Evolutionary conservation across 2,113 vertebrate genomes (phyloP).

Genomic region (Thunnus maccoyii): DNA sequence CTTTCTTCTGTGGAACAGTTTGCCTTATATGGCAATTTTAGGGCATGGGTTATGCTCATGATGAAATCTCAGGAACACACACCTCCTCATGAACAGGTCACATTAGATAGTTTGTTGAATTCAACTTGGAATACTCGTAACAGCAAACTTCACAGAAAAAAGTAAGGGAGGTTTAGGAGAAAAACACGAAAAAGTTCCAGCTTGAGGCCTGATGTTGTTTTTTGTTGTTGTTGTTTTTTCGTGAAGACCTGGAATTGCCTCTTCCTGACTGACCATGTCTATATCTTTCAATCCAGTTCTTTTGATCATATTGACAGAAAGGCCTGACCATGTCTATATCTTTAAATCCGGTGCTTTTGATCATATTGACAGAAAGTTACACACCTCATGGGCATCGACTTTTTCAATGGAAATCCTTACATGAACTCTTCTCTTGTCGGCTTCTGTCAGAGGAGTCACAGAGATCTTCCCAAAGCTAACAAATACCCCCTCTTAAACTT

Average conservation of each 20-base stretch:
- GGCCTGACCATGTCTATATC: neutral
- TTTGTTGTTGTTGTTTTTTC: too few species aligned
- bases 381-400: neutral
- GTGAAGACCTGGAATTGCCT: neutral
- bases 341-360: slow-evolving; percentile 13
- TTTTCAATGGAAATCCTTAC: slow-evolving; percentile 17
- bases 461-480: slow-evolving; percentile 19
- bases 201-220: too few species aligned
- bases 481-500: slow-evolving; percentile 26
- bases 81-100: neutral
- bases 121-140: too few species aligned
- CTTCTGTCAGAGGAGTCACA: slow-evolving; percentile 19
- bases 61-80: neutral
- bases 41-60: neutral
- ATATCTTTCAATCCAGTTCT: slow-evolving; percentile 7
- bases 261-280: neutral
- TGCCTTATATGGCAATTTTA: neutral
- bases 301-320: slow-evolving; percentile 19
- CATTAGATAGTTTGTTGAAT: too few species aligned
- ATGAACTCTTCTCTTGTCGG: slow-evolving; percentile 9
- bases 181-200: too few species aligned
- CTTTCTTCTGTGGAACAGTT: neutral
- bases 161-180: too few species aligned
- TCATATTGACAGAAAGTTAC: slow-evolving; percentile 14
- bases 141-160: too few species aligned